Percentiles rank a stretch among this genome's conserved stretches.
Evolutionary conservation across 2,113 vertebrate genomes (phyloP).

Genomic region (Zingel zingel): DNA sequence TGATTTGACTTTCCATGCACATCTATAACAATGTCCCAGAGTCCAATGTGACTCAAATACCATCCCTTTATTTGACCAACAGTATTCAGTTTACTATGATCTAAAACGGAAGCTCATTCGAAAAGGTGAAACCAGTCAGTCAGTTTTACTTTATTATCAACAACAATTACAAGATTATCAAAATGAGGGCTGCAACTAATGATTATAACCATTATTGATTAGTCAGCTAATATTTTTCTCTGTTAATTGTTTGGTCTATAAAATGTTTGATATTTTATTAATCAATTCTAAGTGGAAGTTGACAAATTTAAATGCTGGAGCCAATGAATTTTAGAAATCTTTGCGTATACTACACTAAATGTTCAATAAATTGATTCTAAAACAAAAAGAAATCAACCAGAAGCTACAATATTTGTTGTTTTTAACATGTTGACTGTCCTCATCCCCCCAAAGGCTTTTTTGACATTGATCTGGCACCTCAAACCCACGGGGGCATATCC

Average conservation of each 20-base stretch:
- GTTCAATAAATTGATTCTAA: background rate
- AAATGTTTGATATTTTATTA: background rate
- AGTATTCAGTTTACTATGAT: no score
- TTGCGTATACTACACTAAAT: background rate
- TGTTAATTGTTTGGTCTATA: no score
- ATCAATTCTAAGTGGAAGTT: background rate
- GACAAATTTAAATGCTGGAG: background rate
- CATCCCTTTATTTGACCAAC: no score
- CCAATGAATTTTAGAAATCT: no score
- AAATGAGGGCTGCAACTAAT: background rate
- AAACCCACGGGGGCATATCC: background rate
- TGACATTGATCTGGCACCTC: background rate
- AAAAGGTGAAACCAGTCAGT: background rate
- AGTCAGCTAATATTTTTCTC: background rate
- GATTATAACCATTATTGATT: background rate
- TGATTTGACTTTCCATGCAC: no score
- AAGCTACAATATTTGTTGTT: background rate
- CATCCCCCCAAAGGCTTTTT: slow-evolving; percentile 34
- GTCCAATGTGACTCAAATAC: no score
- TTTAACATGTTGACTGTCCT: background rate
- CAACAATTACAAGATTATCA: background rate
- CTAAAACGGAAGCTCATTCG: no score
- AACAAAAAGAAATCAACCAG: background rate
- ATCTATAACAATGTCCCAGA: no score
- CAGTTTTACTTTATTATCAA: background rate